These are phyloP conservation scores for Drosophila pallidifrons DNA, from an alignment of 1,140 invertebrate species.

Conservation along the genomic window DNA sequence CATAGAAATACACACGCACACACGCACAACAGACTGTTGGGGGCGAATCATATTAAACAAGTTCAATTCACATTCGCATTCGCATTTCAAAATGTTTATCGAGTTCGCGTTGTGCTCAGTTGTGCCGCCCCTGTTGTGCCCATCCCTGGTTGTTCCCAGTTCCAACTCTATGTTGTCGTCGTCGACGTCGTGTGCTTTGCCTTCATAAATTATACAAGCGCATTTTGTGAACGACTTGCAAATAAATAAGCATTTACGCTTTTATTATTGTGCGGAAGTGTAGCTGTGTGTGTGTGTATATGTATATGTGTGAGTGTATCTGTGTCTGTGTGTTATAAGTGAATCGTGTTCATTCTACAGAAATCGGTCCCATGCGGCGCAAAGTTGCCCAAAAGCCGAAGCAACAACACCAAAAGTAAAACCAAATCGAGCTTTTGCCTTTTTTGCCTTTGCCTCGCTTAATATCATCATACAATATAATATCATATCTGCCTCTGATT, in stretches of 20 bases:
- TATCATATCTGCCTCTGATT: slow-evolving; percentile 64
- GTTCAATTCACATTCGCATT: slow-evolving; percentile 68
- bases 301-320: slow-evolving; percentile 18
- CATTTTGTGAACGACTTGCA: slow-evolving; percentile 79
- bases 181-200: slow-evolving; percentile 66
- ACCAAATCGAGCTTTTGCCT: slow-evolving; percentile 15
- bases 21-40: slow-evolving; percentile 33
- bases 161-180: slow-evolving; percentile 9
- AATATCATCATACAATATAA: slow-evolving; percentile 64
- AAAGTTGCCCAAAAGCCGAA: slow-evolving; percentile 54
- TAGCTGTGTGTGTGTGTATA: slow-evolving; percentile 21
- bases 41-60: slow-evolving; percentile 33
- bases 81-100: slow-evolving; percentile 63
- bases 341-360: slow-evolving; percentile 50
- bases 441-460: slow-evolving; percentile 16
- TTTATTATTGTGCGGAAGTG: slow-evolving; percentile 74
- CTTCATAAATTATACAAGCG: slow-evolving; percentile 82
- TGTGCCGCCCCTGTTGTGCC: neutral
- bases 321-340: slow-evolving; percentile 36
- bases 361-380: slow-evolving; percentile 80
- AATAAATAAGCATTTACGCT: slow-evolving; percentile 83
- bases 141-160: neutral
- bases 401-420: slow-evolving; percentile 5
- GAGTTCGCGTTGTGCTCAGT: slow-evolving; percentile 36
- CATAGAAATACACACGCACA: slow-evolving; percentile 37